Evolutionary conservation across 1,140 invertebrate species (phyloP), one percentile per base, ranked within the genome.

Genomic region (Fopius arisanus): DNA sequence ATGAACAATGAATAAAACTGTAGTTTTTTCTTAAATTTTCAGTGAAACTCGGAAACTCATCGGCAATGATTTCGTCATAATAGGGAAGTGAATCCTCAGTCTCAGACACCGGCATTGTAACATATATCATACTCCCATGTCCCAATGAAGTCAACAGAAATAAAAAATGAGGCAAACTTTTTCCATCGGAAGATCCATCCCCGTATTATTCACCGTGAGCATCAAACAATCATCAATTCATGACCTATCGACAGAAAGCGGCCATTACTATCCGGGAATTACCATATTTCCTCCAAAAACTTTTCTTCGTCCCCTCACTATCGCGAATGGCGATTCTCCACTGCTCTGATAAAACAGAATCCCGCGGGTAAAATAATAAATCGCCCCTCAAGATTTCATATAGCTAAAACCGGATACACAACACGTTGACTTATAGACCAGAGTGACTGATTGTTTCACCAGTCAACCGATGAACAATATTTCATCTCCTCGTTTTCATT

Each of bases 371-470:
- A 59, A 59, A 59, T 59, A 59, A 59, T 59, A 28, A 26, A 59
- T 59, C 23, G 54, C 21, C 43, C 54, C 54, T 26, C 21, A 10
- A 59, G 23, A 59, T 59, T 51, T 59, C 54, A 59, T 59, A 59
- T 14, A 59, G 54, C 54, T 28, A 28, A 59, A 59, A 59, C 54
- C 19, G 19, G 23, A 59, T 59, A 59, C 54, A 59, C 19, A 59
- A 59, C 54, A 26, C 54, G 54, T 59, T 59, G 54, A 59, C 54
- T 59, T 26, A 14, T 6, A 21, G 54, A 59, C 19, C 21, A 59
- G 54, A 59, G 23, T 26, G 54, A 59, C 54, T 59, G 54, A 59
- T 59, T 59, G 54, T 59, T 59, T 59, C 54, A 23, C 21, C 23
- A 59, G 54, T 26, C 54, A 28, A 14, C 7, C 23, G 54, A 59